Conservation (phyloP, 2,797 vertebrate species). For the Valencia hispanica region DNA sequence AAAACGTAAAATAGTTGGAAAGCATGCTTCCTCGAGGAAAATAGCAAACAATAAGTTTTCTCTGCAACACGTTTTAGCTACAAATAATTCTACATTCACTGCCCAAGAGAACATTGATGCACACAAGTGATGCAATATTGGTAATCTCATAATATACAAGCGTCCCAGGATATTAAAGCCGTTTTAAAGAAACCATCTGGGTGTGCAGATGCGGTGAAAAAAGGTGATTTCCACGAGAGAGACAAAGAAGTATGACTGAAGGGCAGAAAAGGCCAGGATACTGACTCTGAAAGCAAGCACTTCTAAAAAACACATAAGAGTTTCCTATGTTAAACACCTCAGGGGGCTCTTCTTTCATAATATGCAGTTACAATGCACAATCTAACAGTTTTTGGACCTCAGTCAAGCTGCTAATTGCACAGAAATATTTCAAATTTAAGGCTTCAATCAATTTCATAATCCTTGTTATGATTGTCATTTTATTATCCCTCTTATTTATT, state of each 20-base stretch:
- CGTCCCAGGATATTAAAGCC: background rate
- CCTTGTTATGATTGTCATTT: background rate
- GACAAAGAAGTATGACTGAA: background rate
- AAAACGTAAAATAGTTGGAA: background rate
- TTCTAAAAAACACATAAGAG: too few relatives aligned
- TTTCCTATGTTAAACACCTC: too few relatives aligned
- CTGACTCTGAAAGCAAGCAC: too few relatives aligned
- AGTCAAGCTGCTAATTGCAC: background rate
- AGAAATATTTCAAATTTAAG: background rate
- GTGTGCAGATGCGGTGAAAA: background rate
- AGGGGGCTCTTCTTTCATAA: background rate
- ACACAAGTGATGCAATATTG: background rate
- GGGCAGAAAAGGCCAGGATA: too few relatives aligned
- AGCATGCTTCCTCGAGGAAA: background rate
- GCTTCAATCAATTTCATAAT: too few relatives aligned
- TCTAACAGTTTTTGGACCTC: background rate
- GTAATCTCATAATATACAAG: background rate
- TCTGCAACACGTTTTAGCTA: constrained; percentile 22
- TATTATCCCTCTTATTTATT: background rate
- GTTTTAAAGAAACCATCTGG: background rate
- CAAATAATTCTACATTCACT: constrained; percentile 9
- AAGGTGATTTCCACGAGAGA: background rate
- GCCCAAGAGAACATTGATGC: background rate
- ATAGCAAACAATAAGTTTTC: background rate
- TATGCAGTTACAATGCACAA: background rate